Evolutionary conservation across 2,797 vertebrate genomes (phyloP).

Genomic region (Chaetodon trifasciatus): DNA sequence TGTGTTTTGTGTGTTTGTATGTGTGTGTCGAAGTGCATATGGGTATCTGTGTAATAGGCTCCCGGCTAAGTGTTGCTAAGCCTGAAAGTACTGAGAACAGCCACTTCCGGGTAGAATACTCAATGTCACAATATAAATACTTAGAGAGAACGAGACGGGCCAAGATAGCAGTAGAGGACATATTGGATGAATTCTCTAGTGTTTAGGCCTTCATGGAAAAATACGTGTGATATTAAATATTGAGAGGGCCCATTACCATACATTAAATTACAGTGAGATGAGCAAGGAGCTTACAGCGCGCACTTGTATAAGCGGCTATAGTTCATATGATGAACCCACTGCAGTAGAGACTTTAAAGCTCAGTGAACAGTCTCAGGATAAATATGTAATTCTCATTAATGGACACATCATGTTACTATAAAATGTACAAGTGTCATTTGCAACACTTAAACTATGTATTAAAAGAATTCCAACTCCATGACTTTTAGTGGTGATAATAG

Average conservation of each 20-base stretch:
- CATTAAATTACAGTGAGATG: slow-evolving; percentile 55
- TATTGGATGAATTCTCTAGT: slow-evolving; percentile 29
- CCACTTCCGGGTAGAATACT: slow-evolving; percentile 56
- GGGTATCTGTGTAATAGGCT: slow-evolving; percentile 25
- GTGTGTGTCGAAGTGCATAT: not conserved
- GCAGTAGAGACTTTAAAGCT: slow-evolving; percentile 44
- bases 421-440: not conserved
- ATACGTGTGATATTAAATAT: slow-evolving; percentile 51
- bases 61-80: slow-evolving; percentile 49
- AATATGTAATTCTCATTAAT: not conserved
- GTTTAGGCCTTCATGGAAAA: slow-evolving; percentile 43
- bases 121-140: slow-evolving; percentile 29
- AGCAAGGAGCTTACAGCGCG: slow-evolving; percentile 31
- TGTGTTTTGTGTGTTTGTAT: slow-evolving; percentile 16
- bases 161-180: slow-evolving; percentile 7
- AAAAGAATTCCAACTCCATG: not conserved
- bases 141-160: slow-evolving; percentile 13
- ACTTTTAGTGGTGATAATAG: not conserved
- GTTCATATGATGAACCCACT: slow-evolving; percentile 32
- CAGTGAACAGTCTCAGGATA: slow-evolving; percentile 11
- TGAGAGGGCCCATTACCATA: slow-evolving; percentile 44
- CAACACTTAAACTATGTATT: not conserved
- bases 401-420: not conserved
- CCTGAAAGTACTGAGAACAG: slow-evolving; percentile 41
- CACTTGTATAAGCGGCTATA: slow-evolving; percentile 38